Base-by-base conservation (phyloP, 2,113 vertebrate species). In the Monopterus albus region DNA sequence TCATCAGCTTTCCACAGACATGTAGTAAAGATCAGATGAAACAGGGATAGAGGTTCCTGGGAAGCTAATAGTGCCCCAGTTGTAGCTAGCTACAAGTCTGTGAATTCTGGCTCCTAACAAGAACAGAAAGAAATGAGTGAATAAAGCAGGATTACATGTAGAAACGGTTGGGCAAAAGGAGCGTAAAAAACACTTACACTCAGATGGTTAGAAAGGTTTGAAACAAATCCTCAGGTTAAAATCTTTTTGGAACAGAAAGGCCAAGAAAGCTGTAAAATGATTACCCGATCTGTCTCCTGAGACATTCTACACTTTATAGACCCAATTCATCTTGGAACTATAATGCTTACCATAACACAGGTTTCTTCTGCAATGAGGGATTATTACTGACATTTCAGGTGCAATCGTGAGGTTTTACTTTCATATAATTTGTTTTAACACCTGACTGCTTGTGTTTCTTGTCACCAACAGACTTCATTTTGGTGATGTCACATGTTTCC, bases 11-110 rank as follows among this genome's bases (percentile, higher is more conserved):
- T 76, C 40, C 35, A 20, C 40, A 38, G 12, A 35, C 7, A 38
- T 84, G 78, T 53, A 50, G 21, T 10, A 46, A 49, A 66, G 45
- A 43, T 53, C 50, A 70, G 58, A 64, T 52, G 17, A 59, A 51
- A 29, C 18, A 7, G 21, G 6, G 39, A 28, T 21, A 1, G 25
- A 49, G 26, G 35, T 66, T 62, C 46, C 17, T 43, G 46, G 47
- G 53, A 81, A 60, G n/a, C 42, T 52, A 72, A 46, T 33, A 11
- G 17, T 46, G 42, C 15, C 14, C 17, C 20, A 53, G 33, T 62
- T 31, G 43, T 17, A 18, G 43, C 49, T 57, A 50, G 62, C 33
- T 49, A 47, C 42, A 40, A 57, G 20, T 29, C 49, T 49, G 56
- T 66, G 46, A 53, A 63, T 49, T 33, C 45, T 66, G 36, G 21